phyloP scores from a whole-genome alignment of 2,888 invertebrate species.

The Buathra laborator region DNA sequence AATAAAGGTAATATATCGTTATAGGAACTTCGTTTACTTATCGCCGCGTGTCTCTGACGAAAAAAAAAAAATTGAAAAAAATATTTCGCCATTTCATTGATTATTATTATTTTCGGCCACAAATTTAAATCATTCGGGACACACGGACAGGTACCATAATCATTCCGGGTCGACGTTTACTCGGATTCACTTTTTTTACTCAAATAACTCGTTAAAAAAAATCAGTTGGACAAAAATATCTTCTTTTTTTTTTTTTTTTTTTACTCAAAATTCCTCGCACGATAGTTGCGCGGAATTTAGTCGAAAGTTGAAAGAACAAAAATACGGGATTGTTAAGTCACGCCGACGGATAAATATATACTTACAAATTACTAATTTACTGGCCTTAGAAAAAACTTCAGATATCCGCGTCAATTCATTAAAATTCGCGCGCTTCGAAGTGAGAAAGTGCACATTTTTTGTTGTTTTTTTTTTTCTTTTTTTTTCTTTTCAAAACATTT shows the following conservation, averaged over 20 bases:
- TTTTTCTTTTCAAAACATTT: background rate
- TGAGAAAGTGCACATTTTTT: slow-evolving; percentile 2
- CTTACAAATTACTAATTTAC: slow-evolving; percentile 44
- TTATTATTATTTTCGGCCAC: slow-evolving; percentile 25
- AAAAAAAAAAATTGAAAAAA: background rate
- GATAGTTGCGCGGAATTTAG: background rate
- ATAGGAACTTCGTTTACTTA: slow-evolving; percentile 60
- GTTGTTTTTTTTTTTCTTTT: slow-evolving; percentile 5
- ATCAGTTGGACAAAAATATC: slow-evolving; percentile 12
- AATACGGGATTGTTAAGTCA: slow-evolving; percentile 16
- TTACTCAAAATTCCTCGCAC: background rate
- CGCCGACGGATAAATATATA: slow-evolving; percentile 42
- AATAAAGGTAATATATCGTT: slow-evolving; percentile 48
- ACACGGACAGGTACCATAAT: slow-evolving; percentile 60
- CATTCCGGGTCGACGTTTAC: slow-evolving; percentile 52
- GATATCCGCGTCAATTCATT: slow-evolving; percentile 20
- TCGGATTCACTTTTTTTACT: slow-evolving; percentile 3
- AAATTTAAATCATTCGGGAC: slow-evolving; percentile 26
- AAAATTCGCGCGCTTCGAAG: background rate
- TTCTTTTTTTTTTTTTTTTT: slow-evolving; percentile 3
- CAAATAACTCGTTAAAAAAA: slow-evolving; percentile 28
- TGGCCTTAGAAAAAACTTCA: slow-evolving; percentile 31
- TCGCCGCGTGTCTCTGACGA: slow-evolving; percentile 21
- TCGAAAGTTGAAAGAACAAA: slow-evolving; percentile 4
- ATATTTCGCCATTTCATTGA: background rate